Conservation (phyloP, 1,140 invertebrate species). For the Eupristina koningsbergeri region DNA sequence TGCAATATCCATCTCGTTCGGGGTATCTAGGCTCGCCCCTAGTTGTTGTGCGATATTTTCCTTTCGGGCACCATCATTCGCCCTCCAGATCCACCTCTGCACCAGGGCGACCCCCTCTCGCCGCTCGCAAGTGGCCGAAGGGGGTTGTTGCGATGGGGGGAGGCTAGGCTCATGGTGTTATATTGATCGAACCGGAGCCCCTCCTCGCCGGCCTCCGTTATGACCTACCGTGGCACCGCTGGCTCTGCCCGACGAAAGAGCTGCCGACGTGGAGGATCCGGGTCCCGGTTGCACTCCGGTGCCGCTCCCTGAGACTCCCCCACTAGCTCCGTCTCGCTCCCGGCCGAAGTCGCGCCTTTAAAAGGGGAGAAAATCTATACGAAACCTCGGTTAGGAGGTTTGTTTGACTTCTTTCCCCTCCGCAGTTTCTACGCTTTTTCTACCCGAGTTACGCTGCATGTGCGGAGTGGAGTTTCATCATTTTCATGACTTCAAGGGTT, state of each 20-base stretch:
- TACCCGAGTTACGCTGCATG: too few species aligned
- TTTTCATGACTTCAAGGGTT: conserved; percentile 25
- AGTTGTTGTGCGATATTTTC: not conserved
- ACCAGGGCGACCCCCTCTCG: not conserved
- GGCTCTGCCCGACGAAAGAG: conserved; percentile 27
- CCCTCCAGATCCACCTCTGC: not conserved
- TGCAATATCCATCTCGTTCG: not conserved
- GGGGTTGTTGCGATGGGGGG: conserved; percentile 20
- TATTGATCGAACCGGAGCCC: conserved; percentile 42
- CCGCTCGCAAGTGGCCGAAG: not conserved
- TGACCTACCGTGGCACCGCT: conserved; percentile 32
- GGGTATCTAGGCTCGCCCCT: not conserved
- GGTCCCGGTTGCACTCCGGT: too few species aligned
- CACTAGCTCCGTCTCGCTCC: not conserved
- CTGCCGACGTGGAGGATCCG: conserved; percentile 30
- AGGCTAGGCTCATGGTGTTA: conserved; percentile 41
- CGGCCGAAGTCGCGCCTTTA: not conserved
- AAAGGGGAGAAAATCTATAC: conserved; percentile 41
- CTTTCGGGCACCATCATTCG: conserved; percentile 28
- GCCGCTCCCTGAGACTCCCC: not conserved
- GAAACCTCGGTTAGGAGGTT: conserved; percentile 13
- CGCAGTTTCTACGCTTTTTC: not conserved
- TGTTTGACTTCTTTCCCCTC: conserved; percentile 24
- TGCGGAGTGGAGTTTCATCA: not conserved
- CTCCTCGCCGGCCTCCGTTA: conserved; percentile 11